Percentiles rank a stretch among this genome's conserved stretches.
phyloP scores from a whole-genome alignment of 2,113 vertebrate genomes.

The Progne subis region DNA sequence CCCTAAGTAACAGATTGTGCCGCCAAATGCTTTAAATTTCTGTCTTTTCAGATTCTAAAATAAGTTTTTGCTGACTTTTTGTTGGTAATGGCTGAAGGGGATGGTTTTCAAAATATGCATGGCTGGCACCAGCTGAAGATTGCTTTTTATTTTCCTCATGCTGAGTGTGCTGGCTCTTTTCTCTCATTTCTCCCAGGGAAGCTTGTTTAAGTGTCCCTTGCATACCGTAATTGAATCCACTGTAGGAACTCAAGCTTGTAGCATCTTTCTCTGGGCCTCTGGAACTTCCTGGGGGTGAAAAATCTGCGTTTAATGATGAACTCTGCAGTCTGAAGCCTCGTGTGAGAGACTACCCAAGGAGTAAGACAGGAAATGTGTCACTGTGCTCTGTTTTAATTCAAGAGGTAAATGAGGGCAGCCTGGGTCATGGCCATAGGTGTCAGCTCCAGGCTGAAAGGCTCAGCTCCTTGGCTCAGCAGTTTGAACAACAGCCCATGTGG shows the following conservation, averaged over 20 bases:
- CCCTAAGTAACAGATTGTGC: slow-evolving; percentile 12
- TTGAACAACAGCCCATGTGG: not conserved
- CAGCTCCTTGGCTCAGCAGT: not conserved
- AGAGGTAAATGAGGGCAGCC: not conserved
- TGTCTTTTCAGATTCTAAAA: slow-evolving; percentile 48
- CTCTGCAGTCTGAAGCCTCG: not conserved
- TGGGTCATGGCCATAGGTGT: not conserved
- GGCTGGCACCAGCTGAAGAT: slow-evolving; percentile 29
- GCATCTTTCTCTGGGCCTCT: slow-evolving; percentile 38
- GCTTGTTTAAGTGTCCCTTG: slow-evolving; percentile 18
- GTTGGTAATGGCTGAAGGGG: slow-evolving; percentile 37
- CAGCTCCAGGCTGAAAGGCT: not conserved
- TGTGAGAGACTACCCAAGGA: not conserved
- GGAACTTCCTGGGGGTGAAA: slow-evolving; percentile 27
- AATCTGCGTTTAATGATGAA: slow-evolving; percentile 38
- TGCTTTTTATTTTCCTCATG: slow-evolving; percentile 28
- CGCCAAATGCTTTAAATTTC: slow-evolving; percentile 10
- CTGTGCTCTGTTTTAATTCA: not conserved
- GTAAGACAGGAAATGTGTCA: not conserved
- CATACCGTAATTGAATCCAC: slow-evolving; percentile 14
- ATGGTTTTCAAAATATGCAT: slow-evolving; percentile 51
- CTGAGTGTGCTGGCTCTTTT: slow-evolving; percentile 27
- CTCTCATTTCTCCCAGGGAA: slow-evolving; percentile 27
- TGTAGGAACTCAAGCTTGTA: not conserved
- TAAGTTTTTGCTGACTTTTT: slow-evolving; percentile 63